phyloP scores from a whole-genome alignment of 2,888 invertebrate species.

The Drosophila kanekoi region DNA sequence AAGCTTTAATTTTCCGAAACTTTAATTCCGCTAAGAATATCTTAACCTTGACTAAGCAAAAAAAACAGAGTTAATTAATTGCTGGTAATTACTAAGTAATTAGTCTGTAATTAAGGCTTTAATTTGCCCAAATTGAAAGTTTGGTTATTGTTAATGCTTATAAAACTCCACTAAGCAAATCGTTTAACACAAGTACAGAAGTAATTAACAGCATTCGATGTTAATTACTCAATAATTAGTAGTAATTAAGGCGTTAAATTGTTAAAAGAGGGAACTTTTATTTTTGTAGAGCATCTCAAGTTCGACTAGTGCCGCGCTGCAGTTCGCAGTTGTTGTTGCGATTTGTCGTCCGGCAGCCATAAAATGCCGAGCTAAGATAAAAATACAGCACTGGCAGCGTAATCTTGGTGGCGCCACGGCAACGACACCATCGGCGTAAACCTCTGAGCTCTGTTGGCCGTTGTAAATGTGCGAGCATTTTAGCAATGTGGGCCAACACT shows the following conservation, averaged over 20 bases:
- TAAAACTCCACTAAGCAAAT: no score
- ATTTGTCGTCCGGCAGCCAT: conserved; percentile 54
- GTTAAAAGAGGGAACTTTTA: neutral
- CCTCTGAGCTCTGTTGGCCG: conserved; percentile 36
- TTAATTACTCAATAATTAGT: neutral
- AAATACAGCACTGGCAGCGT: conserved; percentile 64
- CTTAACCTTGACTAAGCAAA: no score
- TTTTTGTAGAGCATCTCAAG: conserved; percentile 43
- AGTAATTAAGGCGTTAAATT: neutral
- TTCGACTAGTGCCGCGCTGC: conserved; percentile 10
- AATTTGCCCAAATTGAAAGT: no score
- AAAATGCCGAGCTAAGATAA: conserved; percentile 70
- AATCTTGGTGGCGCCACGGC: conserved; percentile 71
- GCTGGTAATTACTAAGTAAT: no score
- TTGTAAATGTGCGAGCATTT: conserved; percentile 50
- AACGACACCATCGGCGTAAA: conserved; percentile 50
- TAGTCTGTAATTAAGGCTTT: no score
- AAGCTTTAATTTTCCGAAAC: no score
- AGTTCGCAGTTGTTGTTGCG: conserved; percentile 40
- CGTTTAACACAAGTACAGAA: neutral
- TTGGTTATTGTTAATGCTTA: no score
- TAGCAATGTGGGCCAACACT: conserved; percentile 59
- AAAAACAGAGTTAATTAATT: no score
- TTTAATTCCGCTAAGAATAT: no score
- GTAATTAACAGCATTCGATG: neutral